Conservation (phyloP, 2,113 vertebrate species). For the Leucosticte australis region DNA sequence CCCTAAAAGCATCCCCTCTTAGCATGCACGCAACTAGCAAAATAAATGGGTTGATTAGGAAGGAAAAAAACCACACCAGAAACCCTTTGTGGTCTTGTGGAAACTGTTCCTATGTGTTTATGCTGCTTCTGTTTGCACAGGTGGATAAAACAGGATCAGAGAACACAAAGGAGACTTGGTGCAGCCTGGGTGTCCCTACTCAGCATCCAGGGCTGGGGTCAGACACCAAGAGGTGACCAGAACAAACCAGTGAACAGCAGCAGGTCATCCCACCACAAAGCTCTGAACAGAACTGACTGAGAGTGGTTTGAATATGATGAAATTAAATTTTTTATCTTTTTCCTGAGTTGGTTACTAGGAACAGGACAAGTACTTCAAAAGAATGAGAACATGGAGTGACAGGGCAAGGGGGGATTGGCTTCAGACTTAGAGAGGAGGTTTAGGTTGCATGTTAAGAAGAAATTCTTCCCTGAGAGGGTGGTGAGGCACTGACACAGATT, state of each 20-base stretch:
- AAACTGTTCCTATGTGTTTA: background rate
- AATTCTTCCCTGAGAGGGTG: background rate
- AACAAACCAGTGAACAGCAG: background rate
- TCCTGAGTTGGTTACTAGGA: background rate
- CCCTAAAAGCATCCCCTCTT: slow-evolving; percentile 32
- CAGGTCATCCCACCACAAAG: background rate
- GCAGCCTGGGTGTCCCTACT: background rate
- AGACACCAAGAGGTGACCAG: background rate
- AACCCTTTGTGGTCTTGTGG: background rate
- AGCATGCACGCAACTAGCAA: background rate
- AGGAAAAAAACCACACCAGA: background rate
- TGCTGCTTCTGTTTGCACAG: background rate
- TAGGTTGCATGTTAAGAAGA: background rate
- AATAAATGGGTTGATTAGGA: background rate
- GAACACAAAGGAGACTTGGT: too few species aligned
- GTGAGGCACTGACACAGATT: accelerated
- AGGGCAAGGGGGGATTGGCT: background rate
- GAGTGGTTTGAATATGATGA: background rate
- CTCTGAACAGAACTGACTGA: background rate
- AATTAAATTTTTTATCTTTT: background rate
- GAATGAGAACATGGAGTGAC: background rate
- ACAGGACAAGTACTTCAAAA: background rate
- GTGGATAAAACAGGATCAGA: background rate
- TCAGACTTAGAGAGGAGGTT: background rate
- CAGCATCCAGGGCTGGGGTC: background rate